Evolutionary conservation across 1,140 invertebrate species (phyloP).

Genomic region (Penaeus chinensis): DNA sequence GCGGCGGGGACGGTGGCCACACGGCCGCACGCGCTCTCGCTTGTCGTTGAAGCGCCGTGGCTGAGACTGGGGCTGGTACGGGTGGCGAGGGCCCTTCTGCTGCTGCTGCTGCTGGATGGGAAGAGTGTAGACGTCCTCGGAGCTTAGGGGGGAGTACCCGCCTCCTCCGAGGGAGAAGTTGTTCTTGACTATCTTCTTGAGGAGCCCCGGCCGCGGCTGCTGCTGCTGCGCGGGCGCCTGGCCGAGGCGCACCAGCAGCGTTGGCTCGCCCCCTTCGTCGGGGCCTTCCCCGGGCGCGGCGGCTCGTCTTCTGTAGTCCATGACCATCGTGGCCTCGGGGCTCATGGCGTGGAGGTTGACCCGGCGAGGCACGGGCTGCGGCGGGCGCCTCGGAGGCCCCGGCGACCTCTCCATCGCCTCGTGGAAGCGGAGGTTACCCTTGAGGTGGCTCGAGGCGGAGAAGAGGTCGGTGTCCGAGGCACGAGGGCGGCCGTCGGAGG

Average conservation of each 20-base stretch:
- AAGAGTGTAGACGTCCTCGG: slow-evolving; percentile 33
- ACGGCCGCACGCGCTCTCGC: slow-evolving; percentile 38
- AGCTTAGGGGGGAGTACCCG: slow-evolving; percentile 40
- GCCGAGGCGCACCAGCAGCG: slow-evolving; percentile 29
- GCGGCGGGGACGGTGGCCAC: slow-evolving; percentile 55
- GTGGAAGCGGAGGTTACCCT: too few relatives aligned
- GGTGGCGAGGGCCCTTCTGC: neutral
- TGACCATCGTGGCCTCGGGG: too few relatives aligned
- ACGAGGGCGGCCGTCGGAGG: too few relatives aligned
- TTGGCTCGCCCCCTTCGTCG: neutral
- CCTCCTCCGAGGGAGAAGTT: slow-evolving; percentile 39
- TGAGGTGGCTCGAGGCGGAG: too few relatives aligned
- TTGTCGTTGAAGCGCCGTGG: slow-evolving; percentile 21
- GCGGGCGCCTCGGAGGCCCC: neutral
- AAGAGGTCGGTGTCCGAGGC: too few relatives aligned
- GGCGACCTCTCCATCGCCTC: neutral
- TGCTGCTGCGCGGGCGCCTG: slow-evolving; percentile 15
- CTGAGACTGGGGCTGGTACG: slow-evolving; percentile 11
- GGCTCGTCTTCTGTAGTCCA: too few relatives aligned
- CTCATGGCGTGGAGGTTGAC: too few relatives aligned
- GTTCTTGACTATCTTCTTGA: slow-evolving; percentile 51
- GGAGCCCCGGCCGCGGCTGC: slow-evolving; percentile 34
- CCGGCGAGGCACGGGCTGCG: neutral
- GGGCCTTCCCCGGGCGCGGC: too few relatives aligned
- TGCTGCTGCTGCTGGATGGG: slow-evolving; percentile 20